Base-by-base conservation (phyloP, 1,140 invertebrate genomes). In the Dolichoris vasculosae region DNA sequence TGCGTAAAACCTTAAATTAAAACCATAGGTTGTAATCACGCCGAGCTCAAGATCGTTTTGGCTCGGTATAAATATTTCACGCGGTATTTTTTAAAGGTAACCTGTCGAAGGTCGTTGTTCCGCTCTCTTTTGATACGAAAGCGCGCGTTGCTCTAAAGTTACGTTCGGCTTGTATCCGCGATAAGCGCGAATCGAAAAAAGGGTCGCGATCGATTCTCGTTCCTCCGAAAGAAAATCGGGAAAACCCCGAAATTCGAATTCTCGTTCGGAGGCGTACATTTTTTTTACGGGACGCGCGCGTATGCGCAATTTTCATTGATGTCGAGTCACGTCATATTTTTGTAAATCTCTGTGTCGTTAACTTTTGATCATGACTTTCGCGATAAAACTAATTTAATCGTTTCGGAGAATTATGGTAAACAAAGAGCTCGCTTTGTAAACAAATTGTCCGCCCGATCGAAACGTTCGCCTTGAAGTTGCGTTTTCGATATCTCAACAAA, bases 381-480 rank as follows among this genome's bases (percentile, higher is more conserved):
- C 69, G 69, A 77, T 77, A 77, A 77, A 77, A 51, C 46, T 77
- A 51, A 77, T 71, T 51, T 48, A 51, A 82, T 82, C 78, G 43
- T 38, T 64, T 80, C 78, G 46, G 59, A 32, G 63, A 82, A 67
- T 46, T 64, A 69, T 48, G 46, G 79, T 71, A 82, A 82, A 69
- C 46, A 82, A 48, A 23, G 43, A 43, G 64, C 30, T 69, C n/a
- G 30, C 55, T 82, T 43, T 48, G 64, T 82, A 82, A 82, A 82
- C 79, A 71, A 69, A 82, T 64, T 64, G 63, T n/a, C 38, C 7
- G 69, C 4, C 43, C 43, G 43, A 73, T 73, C 69, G 43, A 73
- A 73, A 73, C 38, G 69, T 43, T 73, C n/a, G 69, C 32, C 11
- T 73, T n/a, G 69, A 38, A 11, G 38, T 73, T 43, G 1, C 1